Evolutionary conservation across 2,113 vertebrate species (phyloP).

Genomic region (Parotia lawesii): DNA sequence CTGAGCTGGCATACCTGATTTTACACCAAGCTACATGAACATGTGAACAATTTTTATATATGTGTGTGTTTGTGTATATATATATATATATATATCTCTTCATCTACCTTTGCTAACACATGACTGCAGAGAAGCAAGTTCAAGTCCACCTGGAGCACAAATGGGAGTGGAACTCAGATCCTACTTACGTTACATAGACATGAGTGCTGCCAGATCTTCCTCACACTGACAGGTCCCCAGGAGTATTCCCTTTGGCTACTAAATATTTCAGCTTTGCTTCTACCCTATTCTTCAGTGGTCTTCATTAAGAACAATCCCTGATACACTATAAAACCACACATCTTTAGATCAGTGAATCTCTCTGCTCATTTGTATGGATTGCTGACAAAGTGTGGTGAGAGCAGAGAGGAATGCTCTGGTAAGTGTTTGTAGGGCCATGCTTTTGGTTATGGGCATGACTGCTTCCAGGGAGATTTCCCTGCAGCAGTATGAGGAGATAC

Average conservation of each 20-base stretch:
- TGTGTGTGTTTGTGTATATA: rapidly evolving
- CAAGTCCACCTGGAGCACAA: neutral
- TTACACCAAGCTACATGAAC: neutral
- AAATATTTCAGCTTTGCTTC: neutral
- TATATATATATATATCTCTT: neutral
- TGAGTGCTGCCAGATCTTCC: neutral
- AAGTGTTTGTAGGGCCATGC: neutral
- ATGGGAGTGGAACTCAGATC: neutral
- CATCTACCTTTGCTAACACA: neutral
- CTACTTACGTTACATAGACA: neutral
- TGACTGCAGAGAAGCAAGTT: neutral
- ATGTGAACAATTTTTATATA: neutral
- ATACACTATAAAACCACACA: neutral
- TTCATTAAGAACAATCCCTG: neutral
- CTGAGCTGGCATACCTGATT: neutral
- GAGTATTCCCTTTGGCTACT: neutral
- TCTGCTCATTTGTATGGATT: neutral
- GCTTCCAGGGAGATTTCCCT: neutral
- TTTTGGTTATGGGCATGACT: neutral
- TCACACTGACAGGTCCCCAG: neutral
- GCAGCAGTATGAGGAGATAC: neutral
- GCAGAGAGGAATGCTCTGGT: neutral
- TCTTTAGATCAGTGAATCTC: neutral
- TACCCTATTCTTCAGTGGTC: neutral
- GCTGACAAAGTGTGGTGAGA: neutral